Conservation (phyloP, 2,113 vertebrate genomes). For the Neoarius graeffei region DNA sequence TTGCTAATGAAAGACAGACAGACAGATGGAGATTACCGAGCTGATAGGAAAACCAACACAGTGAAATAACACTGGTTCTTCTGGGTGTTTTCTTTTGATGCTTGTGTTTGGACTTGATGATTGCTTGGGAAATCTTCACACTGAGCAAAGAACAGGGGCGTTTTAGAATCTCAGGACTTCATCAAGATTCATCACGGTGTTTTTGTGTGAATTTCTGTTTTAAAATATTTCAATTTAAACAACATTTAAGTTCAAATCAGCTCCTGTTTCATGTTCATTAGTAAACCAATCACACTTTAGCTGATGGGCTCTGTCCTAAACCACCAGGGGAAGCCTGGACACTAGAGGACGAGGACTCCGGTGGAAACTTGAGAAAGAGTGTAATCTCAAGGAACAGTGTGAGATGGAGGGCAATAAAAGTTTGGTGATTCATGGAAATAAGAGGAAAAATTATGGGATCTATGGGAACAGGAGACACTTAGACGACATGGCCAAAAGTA, state of each 20-base stretch:
- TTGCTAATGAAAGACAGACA: neutral
- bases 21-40: constrained; percentile 47
- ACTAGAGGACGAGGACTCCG: neutral
- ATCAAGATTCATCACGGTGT: neutral
- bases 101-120: constrained; percentile 33
- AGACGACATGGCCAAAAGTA: neutral
- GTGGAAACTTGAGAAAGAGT: neutral
- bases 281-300: neutral
- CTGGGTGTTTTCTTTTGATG: constrained; percentile 44
- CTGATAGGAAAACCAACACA: constrained; percentile 51
- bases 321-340: neutral
- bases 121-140: constrained; percentile 1
- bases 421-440: neutral
- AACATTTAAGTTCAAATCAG: neutral
- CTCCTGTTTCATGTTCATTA: neutral
- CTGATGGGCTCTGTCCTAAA: neutral
- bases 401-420: neutral
- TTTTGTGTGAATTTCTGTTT: neutral
- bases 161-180: neutral
- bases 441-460: neutral
- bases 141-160: neutral
- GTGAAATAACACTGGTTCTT: constrained; percentile 43
- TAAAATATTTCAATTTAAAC: neutral
- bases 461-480: neutral
- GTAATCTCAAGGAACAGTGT: neutral